Base-by-base conservation (phyloP, 2,797 vertebrate species). In the Enteromius radiatus region DNA sequence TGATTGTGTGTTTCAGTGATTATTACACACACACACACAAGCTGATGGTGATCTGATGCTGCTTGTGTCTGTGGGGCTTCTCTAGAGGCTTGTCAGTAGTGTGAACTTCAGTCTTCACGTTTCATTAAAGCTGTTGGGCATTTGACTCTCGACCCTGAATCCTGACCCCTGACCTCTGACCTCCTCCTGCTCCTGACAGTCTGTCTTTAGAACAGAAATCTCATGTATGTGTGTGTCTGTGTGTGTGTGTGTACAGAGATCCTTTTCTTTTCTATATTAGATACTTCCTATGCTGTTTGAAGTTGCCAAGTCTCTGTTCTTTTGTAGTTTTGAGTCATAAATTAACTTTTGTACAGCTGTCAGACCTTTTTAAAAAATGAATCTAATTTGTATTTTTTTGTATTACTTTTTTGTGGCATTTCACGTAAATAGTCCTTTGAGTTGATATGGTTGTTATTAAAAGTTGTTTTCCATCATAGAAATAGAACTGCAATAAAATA, bases 241-340 rank as follows among this genome's bases (percentile, higher is more conserved):
- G 19, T 33, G 2, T n/a, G 36, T 33, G 21, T 78, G 19, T 36
- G 2, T 36, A 36, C 74, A 12, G 33, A 43, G 43, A 8, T 71
- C 19, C 26, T n/a, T 45, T 19, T 5, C 23, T 63, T 84, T 56
- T 64, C 76, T 90, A 75, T 38, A 23, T 78, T 23, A 91, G 83
- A 87, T 61, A 70, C 14, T 76, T 15, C 43, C 70, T 83, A 45
- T 84, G 61, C 33, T 69, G n/a, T 71, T 36, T 33, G 17, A 71
- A 49, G 45, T n/a, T 52, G 7, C 6, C 15, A 3, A 19, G 26
- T 49, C 7, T 70, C 1, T 31, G 11, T 21, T 49, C 2, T 52
- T 52, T 31, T 49, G 36, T 68, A 3, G 41, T 33, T 52, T 3
- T 52, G 2, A n/a, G 9, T 9, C 17, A 21, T 71, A 4, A 19